Evolutionary conservation across 2,888 invertebrate species (phyloP).

Genomic region (Muscina levida): DNA sequence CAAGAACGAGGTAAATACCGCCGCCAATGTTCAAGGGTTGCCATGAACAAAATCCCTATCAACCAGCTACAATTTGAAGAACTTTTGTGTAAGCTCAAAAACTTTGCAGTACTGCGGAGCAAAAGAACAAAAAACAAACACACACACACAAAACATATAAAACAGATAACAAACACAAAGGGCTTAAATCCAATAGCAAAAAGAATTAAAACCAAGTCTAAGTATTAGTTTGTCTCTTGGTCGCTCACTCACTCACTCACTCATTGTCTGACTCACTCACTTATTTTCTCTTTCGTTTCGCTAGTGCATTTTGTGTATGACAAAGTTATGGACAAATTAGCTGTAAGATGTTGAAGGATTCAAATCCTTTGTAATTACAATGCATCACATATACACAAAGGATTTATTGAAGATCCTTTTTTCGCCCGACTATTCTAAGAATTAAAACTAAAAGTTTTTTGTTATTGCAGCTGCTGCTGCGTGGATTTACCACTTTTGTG

Average conservation of each 20-base stretch:
- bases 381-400: neutral
- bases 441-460: neutral
- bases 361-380: slow-evolving; percentile 54
- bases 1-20: slow-evolving; percentile 14
- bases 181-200: no score
- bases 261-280: no score
- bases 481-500: neutral
- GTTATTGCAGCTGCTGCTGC: neutral
- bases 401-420: slow-evolving; percentile 17
- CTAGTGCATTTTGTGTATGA: neutral
- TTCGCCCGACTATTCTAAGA: neutral
- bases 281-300: no score
- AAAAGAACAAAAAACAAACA: no score
- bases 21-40: slow-evolving; percentile 16
- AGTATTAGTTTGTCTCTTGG: no score
- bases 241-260: neutral
- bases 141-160: no score
- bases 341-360: slow-evolving; percentile 25
- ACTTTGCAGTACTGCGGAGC: neutral
- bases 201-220: no score
- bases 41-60: neutral
- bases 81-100: neutral
- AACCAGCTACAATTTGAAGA: neutral
- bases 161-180: no score
- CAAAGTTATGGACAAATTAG: slow-evolving; percentile 23